A percentile compares a stretch with the other conserved stretches of the same genome.
Evolutionary conservation across 2,797 vertebrate species (phyloP).

Genomic region (Xyrichtys novacula): DNA sequence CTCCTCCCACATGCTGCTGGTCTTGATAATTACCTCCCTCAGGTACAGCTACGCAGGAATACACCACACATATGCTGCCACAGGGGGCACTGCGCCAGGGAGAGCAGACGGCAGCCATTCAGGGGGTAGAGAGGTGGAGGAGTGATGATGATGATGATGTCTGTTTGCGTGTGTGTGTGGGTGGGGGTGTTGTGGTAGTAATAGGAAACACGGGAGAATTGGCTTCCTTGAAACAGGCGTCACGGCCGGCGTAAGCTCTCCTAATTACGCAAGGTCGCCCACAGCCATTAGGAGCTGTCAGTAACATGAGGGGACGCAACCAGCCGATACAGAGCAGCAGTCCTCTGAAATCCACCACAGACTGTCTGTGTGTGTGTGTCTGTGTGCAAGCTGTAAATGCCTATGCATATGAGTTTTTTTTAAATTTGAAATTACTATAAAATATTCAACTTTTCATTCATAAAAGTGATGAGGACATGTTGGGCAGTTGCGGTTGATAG

Average conservation of each 20-base stretch:
- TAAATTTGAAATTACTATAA: slow-evolving; percentile 14
- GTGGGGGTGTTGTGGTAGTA: slow-evolving; percentile 28
- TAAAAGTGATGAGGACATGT: not conserved
- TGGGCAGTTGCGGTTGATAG: not conserved
- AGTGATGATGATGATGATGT: slow-evolving; percentile 8
- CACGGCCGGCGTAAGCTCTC: slow-evolving; percentile 63
- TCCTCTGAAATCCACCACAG: slow-evolving; percentile 36
- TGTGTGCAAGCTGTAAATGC: slow-evolving; percentile 7
- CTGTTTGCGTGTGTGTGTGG: slow-evolving; percentile 7
- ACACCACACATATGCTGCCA: slow-evolving; percentile 59
- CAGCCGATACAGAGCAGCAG: slow-evolving; percentile 56
- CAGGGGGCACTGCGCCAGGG: slow-evolving; percentile 73
- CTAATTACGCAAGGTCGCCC: slow-evolving; percentile 79
- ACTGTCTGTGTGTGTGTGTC: slow-evolving; percentile 1
- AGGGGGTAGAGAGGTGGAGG: slow-evolving; percentile 69
- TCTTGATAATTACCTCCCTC: slow-evolving; percentile 83
- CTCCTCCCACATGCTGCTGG: slow-evolving; percentile 67
- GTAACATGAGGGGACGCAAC: slow-evolving; percentile 65
- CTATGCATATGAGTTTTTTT: slow-evolving; percentile 12
- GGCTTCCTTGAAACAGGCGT: slow-evolving; percentile 73
- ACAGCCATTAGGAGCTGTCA: slow-evolving; percentile 75
- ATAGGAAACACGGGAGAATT: slow-evolving; percentile 56
- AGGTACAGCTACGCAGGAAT: slow-evolving; percentile 72
- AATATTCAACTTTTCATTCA: slow-evolving; percentile 7
- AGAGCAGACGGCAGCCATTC: slow-evolving; percentile 79